Evolutionary conservation across 2,888 invertebrate species (phyloP).

Genomic region (Lydus trimaculatus): DNA sequence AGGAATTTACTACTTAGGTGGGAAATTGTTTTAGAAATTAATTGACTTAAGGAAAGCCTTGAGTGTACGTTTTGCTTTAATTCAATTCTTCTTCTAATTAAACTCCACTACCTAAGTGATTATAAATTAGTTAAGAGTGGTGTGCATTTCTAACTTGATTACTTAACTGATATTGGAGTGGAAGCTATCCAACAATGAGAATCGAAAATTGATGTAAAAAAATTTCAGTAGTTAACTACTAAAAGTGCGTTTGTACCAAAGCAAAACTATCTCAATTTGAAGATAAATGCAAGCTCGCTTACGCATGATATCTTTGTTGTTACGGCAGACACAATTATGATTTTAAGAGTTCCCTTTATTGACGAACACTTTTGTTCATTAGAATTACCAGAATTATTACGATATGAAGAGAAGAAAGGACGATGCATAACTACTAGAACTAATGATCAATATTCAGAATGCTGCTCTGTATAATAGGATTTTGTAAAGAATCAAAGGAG

Average conservation of each 20-base stretch:
- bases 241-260: not conserved
- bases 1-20: not conserved
- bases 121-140: not conserved
- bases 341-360: no score
- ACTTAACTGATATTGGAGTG: not conserved
- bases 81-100: not conserved
- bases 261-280: no score
- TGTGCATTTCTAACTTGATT: not conserved
- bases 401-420: not conserved
- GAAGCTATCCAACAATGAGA: not conserved
- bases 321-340: no score
- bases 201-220: no score
- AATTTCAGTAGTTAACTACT: not conserved
- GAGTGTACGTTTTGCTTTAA: not conserved
- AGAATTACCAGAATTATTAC: no score
- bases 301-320: no score
- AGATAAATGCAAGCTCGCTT: no score
- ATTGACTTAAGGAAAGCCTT: not conserved
- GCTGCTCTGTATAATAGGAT: no score
- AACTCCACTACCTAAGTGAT: not conserved
- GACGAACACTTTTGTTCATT: no score
- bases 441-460: no score
- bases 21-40: not conserved
- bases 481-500: no score
- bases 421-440: no score